Conservation (phyloP, 2,797 vertebrate genomes). For the Eulemur rubriventer region DNA sequence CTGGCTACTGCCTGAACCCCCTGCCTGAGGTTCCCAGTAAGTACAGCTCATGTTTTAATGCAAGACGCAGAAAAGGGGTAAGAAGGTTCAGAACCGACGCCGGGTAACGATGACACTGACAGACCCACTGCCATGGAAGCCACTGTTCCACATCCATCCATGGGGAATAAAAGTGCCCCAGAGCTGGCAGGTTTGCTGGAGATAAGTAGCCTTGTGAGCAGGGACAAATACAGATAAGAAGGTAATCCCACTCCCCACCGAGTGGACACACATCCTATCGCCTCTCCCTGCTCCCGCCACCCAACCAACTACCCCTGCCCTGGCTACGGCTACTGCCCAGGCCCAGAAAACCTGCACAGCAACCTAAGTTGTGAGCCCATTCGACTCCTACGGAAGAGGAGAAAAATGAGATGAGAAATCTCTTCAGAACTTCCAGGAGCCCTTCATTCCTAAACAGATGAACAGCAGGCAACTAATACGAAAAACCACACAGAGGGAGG, state of each 20-base stretch:
- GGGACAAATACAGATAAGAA: neutral
- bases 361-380: neutral
- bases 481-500: neutral
- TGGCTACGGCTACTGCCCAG: neutral
- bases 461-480: neutral
- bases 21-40: neutral
- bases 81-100: neutral
- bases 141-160: neutral
- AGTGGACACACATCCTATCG: rapidly evolving
- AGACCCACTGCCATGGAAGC: rapidly evolving
- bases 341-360: neutral
- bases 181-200: neutral
- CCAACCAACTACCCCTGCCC: neutral
- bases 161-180: neutral
- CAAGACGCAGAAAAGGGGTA: neutral
- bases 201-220: neutral
- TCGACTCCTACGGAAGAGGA: neutral
- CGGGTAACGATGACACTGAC: neutral
- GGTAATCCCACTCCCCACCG: neutral
- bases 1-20: too few species aligned
- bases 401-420: neutral
- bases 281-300: too few species aligned
- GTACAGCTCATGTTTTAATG: neutral
- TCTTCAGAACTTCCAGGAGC: neutral
- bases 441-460: neutral